A percentile compares a stretch with the other conserved stretches of the same genome.
Evolutionary conservation across 2,888 invertebrate species (phyloP).

Genomic region (Drosophila colorata): DNA sequence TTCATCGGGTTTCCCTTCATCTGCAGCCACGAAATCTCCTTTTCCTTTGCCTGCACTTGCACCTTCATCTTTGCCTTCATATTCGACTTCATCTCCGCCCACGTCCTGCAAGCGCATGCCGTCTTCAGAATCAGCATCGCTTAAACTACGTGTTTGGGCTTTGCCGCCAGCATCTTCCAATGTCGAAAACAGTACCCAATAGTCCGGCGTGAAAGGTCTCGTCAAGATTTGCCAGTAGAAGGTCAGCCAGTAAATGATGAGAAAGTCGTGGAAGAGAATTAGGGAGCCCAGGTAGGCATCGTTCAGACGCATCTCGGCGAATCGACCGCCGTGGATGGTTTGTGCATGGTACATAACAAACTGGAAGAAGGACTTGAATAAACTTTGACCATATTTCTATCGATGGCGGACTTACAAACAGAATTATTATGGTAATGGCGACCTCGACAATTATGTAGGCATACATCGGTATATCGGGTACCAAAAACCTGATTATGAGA

Average conservation of each 20-base stretch:
- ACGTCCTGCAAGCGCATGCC: too few relatives aligned
- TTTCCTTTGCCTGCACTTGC: too few relatives aligned
- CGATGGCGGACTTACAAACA: constrained; percentile 41
- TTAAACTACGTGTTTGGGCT: too few relatives aligned
- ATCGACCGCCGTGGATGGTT: constrained; percentile 57
- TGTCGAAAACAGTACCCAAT: neutral
- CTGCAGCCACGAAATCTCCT: too few relatives aligned
- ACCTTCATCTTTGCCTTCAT: too few relatives aligned
- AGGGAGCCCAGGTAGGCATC: constrained; percentile 54
- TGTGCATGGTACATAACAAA: constrained; percentile 66
- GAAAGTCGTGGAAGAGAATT: constrained; percentile 68
- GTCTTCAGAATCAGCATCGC: too few relatives aligned
- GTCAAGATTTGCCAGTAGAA: constrained; percentile 57
- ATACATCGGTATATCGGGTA: neutral
- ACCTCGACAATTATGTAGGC: constrained; percentile 33
- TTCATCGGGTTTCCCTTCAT: too few relatives aligned
- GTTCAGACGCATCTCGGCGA: constrained; percentile 61
- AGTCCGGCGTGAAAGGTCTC: constrained; percentile 9
- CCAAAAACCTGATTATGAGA: constrained; percentile 16
- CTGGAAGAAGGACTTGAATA: neutral
- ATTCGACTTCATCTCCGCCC: too few relatives aligned
- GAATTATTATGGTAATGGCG: constrained; percentile 26
- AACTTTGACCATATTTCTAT: too few relatives aligned
- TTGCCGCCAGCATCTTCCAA: neutral
- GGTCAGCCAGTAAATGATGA: constrained; percentile 63